Conservation (phyloP, 2,888 invertebrate genomes). For the Drosophila nigricruria region DNA sequence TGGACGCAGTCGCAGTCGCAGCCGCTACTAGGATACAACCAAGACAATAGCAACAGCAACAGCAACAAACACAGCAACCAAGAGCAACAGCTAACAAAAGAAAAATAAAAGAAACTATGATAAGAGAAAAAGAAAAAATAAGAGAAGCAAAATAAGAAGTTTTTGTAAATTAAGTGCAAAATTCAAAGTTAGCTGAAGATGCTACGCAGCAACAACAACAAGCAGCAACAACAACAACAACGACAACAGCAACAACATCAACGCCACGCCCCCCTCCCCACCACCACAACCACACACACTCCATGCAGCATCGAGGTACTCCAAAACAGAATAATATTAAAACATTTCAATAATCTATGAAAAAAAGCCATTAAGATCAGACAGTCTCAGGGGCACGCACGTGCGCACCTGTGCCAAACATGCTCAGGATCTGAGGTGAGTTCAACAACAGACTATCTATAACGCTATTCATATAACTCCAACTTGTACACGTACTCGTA, state of each 20-base stretch:
- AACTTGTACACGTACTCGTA: conserved; percentile 43
- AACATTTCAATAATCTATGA: conserved; percentile 70
- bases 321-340: conserved; percentile 72
- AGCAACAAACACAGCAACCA: conserved; percentile 15
- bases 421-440: conserved; percentile 47
- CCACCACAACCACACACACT: conserved; percentile 9
- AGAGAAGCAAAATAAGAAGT: neutral
- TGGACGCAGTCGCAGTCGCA: conserved; percentile 84
- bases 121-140: conserved; percentile 12
- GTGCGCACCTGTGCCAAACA: conserved; percentile 37
- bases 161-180: conserved; percentile 22
- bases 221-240: conserved; percentile 15
- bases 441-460: conserved; percentile 29
- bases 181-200: conserved; percentile 20
- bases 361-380: conserved; percentile 36
- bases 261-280: conserved; percentile 28
- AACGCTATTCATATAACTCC: conserved; percentile 12
- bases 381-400: conserved; percentile 46
- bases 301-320: conserved; percentile 72
- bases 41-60: conserved; percentile 4
- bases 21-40: conserved; percentile 78
- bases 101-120: conserved; percentile 13
- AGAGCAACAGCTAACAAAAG: conserved; percentile 33
- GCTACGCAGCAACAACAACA: conserved; percentile 10
- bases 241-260: conserved; percentile 15